These are phyloP conservation scores for Leucania comma DNA, from an alignment of 2,888 invertebrate species.

Conservation along the genomic window DNA sequence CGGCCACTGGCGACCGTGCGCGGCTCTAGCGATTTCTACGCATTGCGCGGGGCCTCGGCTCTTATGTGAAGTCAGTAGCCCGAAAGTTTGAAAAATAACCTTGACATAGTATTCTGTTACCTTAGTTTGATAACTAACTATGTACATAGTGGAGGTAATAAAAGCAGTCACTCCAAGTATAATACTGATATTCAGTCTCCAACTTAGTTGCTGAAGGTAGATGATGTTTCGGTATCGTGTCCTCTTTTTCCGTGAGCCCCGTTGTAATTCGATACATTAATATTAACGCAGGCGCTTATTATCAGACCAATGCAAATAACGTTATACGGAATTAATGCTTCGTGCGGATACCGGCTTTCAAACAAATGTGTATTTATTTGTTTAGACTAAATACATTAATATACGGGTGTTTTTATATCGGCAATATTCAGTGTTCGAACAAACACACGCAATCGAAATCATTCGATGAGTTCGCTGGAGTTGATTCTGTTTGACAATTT, in stretches of 20 bases:
- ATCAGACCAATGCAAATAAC: conserved; percentile 59
- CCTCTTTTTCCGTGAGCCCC: conserved; percentile 19
- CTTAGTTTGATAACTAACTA: no score
- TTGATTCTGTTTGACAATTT: conserved; percentile 21
- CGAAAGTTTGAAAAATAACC: background rate
- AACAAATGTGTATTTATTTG: conserved; percentile 44
- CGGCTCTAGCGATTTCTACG: no score
- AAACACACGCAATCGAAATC: conserved; percentile 15
- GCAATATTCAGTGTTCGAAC: conserved; percentile 16
- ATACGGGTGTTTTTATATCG: conserved; percentile 29
- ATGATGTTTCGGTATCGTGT: background rate
- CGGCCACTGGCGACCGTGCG: no score
- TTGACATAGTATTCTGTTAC: background rate
- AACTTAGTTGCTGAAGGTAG: no score
- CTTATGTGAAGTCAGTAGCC: background rate
- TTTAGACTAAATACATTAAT: conserved; percentile 42
- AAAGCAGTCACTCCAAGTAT: background rate
- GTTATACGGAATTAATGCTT: conserved; percentile 47
- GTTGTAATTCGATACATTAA: conserved; percentile 49
- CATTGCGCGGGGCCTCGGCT: no score
- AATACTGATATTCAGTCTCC: background rate
- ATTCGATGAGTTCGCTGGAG: conserved; percentile 18
- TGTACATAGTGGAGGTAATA: background rate
- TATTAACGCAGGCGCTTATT: conserved; percentile 60
- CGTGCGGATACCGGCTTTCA: conserved; percentile 36